Percentiles rank a stretch among this genome's conserved stretches.
phyloP scores from a whole-genome alignment of 1,140 invertebrate species.

The Drosophila sucinea region DNA sequence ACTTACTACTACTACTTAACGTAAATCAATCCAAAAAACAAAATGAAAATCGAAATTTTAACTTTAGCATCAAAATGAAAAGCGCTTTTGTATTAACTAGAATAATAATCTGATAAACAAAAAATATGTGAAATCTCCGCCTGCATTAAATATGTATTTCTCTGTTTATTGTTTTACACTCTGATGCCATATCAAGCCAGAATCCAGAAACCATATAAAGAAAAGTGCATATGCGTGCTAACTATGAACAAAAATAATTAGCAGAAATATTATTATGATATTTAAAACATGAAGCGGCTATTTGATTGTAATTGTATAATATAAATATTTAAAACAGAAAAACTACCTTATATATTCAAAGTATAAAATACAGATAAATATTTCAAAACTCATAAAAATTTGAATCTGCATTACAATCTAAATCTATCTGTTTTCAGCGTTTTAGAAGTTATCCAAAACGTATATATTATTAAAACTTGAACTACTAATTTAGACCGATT shows the following conservation, averaged over 20 bases:
- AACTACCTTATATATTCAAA: constrained; percentile 73
- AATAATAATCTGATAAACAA: neutral
- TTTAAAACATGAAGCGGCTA: constrained; percentile 50
- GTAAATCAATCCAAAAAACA: neutral
- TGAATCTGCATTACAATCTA: neutral
- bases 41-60: neutral
- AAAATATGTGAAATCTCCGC: neutral
- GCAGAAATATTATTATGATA: constrained; percentile 44
- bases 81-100: constrained; percentile 6
- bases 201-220: constrained; percentile 37
- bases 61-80: neutral
- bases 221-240: constrained; percentile 44
- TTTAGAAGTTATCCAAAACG: too few relatives aligned
- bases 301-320: constrained; percentile 77
- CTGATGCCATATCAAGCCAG: constrained; percentile 21
- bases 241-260: constrained; percentile 26
- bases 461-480: too few relatives aligned
- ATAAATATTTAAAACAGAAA: constrained; percentile 66
- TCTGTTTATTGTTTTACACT: neutral
- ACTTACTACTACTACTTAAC: constrained; percentile 20
- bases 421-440: neutral
- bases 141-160: neutral
- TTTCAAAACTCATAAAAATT: constrained; percentile 44
- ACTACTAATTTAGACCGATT: too few relatives aligned
- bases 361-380: constrained; percentile 75